Evolutionary conservation across 1,140 invertebrate species (phyloP).

Genomic region (Sinonovacula constricta): DNA sequence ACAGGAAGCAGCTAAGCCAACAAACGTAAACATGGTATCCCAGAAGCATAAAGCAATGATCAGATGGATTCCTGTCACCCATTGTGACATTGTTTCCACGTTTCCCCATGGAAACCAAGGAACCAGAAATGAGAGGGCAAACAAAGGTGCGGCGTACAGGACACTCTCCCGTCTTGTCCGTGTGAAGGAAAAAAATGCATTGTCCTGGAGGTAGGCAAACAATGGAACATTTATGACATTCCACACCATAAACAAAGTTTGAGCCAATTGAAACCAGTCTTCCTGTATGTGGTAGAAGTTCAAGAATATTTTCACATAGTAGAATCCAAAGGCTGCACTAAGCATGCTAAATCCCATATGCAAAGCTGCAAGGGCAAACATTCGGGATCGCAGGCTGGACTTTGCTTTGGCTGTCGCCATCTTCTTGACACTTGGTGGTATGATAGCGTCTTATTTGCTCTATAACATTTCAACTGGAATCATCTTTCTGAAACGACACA

Average conservation of each 20-base stretch:
- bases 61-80: constrained; percentile 77
- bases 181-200: constrained; percentile 67
- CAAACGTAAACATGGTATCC: constrained; percentile 79
- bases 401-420: too few relatives aligned
- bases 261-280: constrained; percentile 79
- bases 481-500: too few relatives aligned
- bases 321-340: constrained; percentile 66
- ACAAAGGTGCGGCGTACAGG: constrained; percentile 76
- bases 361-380: constrained; percentile 61
- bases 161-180: constrained; percentile 75
- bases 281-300: constrained; percentile 78
- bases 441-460: too few relatives aligned
- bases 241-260: constrained; percentile 79
- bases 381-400: constrained; percentile 8
- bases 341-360: constrained; percentile 63
- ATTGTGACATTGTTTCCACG: constrained; percentile 7
- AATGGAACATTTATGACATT: constrained; percentile 80
- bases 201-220: constrained; percentile 78
- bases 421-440: too few relatives aligned
- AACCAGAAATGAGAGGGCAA: constrained; percentile 76
- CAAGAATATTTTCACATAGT: constrained; percentile 78
- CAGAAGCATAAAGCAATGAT: constrained; percentile 78
- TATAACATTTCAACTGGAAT: too few relatives aligned
- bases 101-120: constrained; percentile 78
- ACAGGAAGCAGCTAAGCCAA: constrained; percentile 76